Evolutionary conservation across 2,113 vertebrate genomes (phyloP).

Genomic region (Ophiodon elongatus): DNA sequence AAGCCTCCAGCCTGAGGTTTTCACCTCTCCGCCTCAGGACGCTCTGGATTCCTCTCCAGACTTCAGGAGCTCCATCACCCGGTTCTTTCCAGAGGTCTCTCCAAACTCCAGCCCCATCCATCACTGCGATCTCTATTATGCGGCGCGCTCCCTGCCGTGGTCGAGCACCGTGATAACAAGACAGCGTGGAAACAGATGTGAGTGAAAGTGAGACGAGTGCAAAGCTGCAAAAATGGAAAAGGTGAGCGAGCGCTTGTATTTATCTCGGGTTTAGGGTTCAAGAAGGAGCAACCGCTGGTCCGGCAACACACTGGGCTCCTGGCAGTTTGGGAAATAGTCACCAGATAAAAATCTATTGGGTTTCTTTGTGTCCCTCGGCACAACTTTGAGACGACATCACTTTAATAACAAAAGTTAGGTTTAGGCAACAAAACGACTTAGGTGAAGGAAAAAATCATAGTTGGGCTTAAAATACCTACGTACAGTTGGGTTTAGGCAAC

Average conservation of each 20-base stretch:
- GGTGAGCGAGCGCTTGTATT: constrained; percentile 51
- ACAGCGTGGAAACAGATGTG: constrained; percentile 79
- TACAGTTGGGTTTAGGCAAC: no score
- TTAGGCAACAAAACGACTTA: no score
- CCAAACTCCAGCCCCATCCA: constrained; percentile 77
- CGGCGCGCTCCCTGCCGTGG: constrained; percentile 58
- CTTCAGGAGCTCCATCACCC: constrained; percentile 60
- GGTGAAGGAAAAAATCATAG: no score
- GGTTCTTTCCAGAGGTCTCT: constrained; percentile 73
- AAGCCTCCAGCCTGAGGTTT: constrained; percentile 46
- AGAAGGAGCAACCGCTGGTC: constrained; percentile 13
- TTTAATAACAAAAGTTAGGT: no score
- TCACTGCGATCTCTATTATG: constrained; percentile 74
- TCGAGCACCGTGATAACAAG: constrained; percentile 70
- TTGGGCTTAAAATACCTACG: no score
- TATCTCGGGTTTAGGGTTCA: constrained; percentile 17
- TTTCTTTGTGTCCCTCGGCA: no score
- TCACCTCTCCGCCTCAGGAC: constrained; percentile 61
- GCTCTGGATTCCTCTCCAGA: constrained; percentile 58
- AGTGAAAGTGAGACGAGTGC: constrained; percentile 50
- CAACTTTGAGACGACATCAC: no score
- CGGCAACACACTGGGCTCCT: neutral
- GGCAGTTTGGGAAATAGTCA: no score
- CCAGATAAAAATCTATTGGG: no score
- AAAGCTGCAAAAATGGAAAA: constrained; percentile 19